phyloP scores from a whole-genome alignment of 2,888 invertebrate species.

The Sarcophaga rosellei region DNA sequence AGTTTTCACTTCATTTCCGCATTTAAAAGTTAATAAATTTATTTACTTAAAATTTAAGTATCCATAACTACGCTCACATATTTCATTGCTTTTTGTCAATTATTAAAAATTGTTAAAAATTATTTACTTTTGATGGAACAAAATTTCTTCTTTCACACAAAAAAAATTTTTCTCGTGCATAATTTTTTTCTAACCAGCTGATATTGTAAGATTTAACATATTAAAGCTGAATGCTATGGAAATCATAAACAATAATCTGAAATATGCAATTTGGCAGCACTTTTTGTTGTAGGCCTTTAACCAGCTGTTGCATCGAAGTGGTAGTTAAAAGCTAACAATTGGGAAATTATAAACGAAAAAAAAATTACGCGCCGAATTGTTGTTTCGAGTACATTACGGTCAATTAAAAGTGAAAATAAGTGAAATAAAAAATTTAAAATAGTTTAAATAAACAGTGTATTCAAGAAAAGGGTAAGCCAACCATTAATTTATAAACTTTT shows the following conservation, averaged over 20 bases:
- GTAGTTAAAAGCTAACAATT: background rate
- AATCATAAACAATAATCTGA: conserved; percentile 6
- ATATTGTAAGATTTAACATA: background rate
- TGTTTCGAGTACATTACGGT: no score
- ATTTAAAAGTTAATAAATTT: no score
- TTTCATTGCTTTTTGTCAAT: no score
- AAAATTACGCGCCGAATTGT: background rate
- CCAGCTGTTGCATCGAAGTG: background rate
- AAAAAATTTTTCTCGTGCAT: background rate
- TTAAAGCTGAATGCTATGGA: background rate
- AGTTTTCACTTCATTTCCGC: no score
- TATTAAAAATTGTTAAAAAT: no score
- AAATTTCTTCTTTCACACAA: background rate
- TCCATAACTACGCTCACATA: no score
- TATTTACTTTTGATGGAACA: background rate
- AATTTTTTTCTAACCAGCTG: conserved; percentile 33
- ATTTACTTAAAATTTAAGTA: no score
- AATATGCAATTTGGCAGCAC: conserved; percentile 13
- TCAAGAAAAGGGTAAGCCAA: no score
- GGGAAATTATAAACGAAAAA: background rate
- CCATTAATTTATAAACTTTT: no score
- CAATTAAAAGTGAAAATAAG: no score
- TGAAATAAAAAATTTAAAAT: no score
- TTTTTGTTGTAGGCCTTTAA: background rate
- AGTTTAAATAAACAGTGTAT: no score